phyloP scores from a whole-genome alignment of 2,888 invertebrate genomes.

The Daptonema setosum region DNA sequence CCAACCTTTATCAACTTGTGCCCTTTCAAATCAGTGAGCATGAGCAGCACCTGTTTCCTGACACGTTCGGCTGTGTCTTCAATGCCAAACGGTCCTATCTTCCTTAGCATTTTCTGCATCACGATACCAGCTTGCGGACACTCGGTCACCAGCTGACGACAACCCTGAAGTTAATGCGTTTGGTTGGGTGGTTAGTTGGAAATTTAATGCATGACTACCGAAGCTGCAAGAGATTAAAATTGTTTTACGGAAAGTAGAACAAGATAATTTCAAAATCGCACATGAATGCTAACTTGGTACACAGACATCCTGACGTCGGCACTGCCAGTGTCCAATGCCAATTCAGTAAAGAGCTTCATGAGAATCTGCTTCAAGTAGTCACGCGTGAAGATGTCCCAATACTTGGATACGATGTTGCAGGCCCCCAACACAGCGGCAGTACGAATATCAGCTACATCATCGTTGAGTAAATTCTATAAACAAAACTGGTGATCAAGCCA shows the following conservation, averaged over 20 bases:
- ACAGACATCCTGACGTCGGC: background rate
- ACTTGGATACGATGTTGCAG: background rate
- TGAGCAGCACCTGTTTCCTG: background rate
- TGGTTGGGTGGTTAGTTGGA: no score
- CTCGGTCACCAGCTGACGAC: background rate
- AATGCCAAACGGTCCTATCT: background rate
- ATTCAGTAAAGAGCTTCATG: background rate
- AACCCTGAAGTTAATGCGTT: no score
- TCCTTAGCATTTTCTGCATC: background rate
- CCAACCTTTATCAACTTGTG: background rate
- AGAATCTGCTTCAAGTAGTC: background rate
- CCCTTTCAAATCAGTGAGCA: background rate
- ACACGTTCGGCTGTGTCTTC: background rate
- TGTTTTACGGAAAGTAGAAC: no score
- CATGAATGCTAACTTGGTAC: background rate
- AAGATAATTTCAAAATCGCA: no score
- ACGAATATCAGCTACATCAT: background rate
- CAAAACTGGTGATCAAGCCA: background rate
- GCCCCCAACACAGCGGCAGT: background rate
- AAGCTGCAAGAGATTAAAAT: no score
- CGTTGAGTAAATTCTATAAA: background rate
- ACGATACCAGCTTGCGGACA: background rate
- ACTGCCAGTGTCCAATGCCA: background rate
- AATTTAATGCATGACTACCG: no score
- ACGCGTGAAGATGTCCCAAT: background rate